These are phyloP conservation scores for Pseudochaenichthys georgianus DNA, from an alignment of 2,797 vertebrate genomes.

Conservation along the genomic window DNA sequence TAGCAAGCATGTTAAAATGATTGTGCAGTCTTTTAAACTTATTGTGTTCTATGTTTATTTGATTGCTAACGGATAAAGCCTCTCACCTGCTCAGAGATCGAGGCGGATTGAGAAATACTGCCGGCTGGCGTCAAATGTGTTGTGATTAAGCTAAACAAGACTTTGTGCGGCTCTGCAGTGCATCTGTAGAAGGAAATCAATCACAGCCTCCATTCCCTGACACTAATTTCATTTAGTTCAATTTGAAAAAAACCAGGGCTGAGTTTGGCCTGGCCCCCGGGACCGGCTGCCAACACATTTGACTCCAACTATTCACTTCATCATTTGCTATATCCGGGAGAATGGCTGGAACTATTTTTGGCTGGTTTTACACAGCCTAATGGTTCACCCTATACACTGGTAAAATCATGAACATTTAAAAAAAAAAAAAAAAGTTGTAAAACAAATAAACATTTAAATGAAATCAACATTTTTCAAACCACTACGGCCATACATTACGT, in stretches of 20 bases:
- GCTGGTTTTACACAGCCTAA: not conserved
- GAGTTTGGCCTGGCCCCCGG: constrained; percentile 57
- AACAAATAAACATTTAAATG: not conserved
- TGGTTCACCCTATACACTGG: not conserved
- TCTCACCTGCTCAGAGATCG: constrained; percentile 58
- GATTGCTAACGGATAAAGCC: constrained; percentile 44
- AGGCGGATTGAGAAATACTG: constrained; percentile 61
- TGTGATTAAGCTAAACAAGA: constrained; percentile 78
- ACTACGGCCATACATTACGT: too few species aligned
- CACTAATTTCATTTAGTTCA: constrained; percentile 82
- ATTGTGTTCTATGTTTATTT: constrained; percentile 22
- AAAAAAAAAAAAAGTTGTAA: not conserved
- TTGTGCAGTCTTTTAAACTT: not conserved
- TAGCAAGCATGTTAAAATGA: not conserved
- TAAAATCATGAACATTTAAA: not conserved
- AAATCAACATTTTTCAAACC: not conserved
- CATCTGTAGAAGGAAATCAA: constrained; percentile 78
- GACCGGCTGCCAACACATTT: constrained; percentile 71
- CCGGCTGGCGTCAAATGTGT: constrained; percentile 72
- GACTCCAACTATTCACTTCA: constrained; percentile 47
- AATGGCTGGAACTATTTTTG: constrained; percentile 3
- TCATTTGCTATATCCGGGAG: constrained; percentile 32
- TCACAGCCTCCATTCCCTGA: constrained; percentile 72
- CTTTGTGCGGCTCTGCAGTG: constrained; percentile 59
- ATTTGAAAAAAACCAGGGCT: constrained; percentile 74